phyloP scores from a whole-genome alignment of 2,113 vertebrate species.

The Corythaixoides concolor region DNA sequence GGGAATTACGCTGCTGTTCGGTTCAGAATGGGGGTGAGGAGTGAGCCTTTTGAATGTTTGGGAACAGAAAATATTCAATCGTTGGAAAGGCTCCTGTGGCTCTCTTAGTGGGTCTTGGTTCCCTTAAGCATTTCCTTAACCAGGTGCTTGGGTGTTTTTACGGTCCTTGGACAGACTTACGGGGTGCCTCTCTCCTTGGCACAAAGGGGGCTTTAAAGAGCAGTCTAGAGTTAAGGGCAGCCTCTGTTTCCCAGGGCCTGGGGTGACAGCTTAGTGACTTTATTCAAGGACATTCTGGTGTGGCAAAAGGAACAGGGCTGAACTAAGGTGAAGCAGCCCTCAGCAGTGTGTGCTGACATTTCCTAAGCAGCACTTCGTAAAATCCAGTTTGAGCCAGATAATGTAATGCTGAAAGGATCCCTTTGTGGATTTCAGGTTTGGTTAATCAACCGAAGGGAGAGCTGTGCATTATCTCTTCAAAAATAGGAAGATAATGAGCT shows the following conservation, averaged over 20 bases:
- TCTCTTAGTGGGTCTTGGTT: neutral
- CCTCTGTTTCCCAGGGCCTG: neutral
- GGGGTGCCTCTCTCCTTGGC: neutral
- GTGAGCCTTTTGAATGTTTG: neutral
- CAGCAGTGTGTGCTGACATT: neutral
- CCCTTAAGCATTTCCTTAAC: neutral
- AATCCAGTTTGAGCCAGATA: neutral
- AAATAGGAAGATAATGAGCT: neutral
- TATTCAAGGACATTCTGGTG: neutral
- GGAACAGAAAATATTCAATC: neutral
- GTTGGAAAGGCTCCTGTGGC: neutral
- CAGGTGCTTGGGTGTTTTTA: neutral
- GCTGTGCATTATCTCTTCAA: neutral
- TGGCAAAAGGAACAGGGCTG: neutral
- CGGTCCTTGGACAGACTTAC: rapidly evolving
- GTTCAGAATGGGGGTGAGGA: neutral
- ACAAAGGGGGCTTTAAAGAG: neutral
- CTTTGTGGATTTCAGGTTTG: neutral
- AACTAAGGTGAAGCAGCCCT: neutral
- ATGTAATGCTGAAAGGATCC: neutral
- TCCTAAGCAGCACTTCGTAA: neutral
- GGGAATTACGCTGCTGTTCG: neutral
- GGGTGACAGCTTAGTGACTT: neutral
- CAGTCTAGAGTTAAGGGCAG: neutral
- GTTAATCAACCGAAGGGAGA: neutral